These are phyloP conservation scores for Pollenia griseotomentosa DNA, from an alignment of 2,888 invertebrate genomes.

Conservation along the genomic window DNA sequence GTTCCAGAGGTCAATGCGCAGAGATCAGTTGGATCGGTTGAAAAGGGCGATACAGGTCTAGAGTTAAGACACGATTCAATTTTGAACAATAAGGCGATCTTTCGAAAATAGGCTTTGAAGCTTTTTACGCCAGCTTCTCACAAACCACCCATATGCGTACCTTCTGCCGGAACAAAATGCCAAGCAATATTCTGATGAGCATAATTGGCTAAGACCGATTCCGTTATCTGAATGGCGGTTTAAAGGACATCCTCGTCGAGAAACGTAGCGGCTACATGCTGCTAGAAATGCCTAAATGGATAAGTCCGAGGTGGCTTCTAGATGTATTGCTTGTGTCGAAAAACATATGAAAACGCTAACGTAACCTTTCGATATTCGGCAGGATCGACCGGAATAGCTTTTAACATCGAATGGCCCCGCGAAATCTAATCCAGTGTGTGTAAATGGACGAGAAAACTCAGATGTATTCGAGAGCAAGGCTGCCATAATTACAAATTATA, in stretches of 20 bases:
- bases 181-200: background rate
- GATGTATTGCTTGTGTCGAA: background rate
- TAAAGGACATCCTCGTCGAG: background rate
- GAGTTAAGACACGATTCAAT: constrained; percentile 11
- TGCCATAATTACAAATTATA: background rate
- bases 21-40: background rate
- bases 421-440: background rate
- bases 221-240: background rate
- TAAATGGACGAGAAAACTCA: background rate
- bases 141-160: background rate
- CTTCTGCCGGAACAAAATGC: constrained; percentile 19
- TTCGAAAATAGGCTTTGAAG: background rate
- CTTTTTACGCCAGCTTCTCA: background rate
- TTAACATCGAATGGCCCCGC: background rate
- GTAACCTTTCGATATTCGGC: background rate
- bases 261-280: background rate
- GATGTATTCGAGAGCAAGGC: background rate
- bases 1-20: background rate
- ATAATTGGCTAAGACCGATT: background rate
- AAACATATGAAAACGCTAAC: background rate
- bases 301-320: background rate
- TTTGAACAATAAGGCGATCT: background rate
- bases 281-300: background rate
- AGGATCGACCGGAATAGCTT: background rate
- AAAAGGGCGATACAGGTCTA: background rate